Evolutionary conservation across 2,888 invertebrate species (phyloP).

Genomic region (Drosophila suboccidentalis): DNA sequence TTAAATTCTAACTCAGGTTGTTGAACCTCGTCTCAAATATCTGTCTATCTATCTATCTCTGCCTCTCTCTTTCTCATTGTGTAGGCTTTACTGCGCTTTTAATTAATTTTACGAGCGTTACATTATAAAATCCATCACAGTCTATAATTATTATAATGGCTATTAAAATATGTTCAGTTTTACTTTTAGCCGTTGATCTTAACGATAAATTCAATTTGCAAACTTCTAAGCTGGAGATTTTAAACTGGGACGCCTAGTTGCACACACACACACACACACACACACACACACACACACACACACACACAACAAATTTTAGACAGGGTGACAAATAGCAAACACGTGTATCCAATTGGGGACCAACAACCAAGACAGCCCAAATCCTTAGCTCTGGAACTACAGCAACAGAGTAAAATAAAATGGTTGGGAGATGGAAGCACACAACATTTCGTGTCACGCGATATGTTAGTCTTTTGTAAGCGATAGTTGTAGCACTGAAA

Average conservation of each 20-base stretch:
- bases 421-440: background rate
- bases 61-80: background rate
- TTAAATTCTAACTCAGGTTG: slow-evolving; percentile 49
- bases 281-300: slow-evolving; percentile 9
- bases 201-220: slow-evolving; percentile 54
- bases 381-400: slow-evolving; percentile 19
- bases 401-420: background rate
- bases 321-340: slow-evolving; percentile 52
- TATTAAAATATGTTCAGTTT: slow-evolving; percentile 29
- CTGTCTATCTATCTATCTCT: background rate
- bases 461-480: background rate
- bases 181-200: slow-evolving; percentile 37
- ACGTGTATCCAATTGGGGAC: slow-evolving; percentile 51
- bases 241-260: slow-evolving; percentile 29
- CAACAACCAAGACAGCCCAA: slow-evolving; percentile 22
- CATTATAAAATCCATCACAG: slow-evolving; percentile 46
- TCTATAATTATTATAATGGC: slow-evolving; percentile 46
- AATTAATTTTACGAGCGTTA: slow-evolving; percentile 40
- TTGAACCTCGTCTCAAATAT: slow-evolving; percentile 48
- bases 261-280: no score
- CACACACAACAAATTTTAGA: slow-evolving; percentile 16
- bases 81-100: slow-evolving; percentile 20
- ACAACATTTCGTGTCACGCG: slow-evolving; percentile 1
- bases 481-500: background rate
- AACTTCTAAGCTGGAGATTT: slow-evolving; percentile 14